Percentiles rank a stretch among this genome's conserved stretches.
phyloP scores from a whole-genome alignment of 2,797 vertebrate species.

The Parotocinclus haroldoi region DNA sequence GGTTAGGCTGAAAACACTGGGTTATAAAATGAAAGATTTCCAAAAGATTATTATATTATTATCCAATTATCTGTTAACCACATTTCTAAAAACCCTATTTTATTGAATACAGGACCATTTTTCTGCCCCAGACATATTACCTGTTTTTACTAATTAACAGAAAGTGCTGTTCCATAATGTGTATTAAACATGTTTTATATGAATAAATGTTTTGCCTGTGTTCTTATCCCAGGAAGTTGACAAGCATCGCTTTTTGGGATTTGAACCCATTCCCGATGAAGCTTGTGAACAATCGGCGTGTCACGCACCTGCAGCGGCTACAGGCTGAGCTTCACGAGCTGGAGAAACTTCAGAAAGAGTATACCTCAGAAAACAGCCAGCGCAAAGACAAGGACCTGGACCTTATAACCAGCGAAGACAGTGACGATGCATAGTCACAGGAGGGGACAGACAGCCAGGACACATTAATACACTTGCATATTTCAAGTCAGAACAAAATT shows the following conservation, averaged over 20 bases:
- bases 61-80: too few species aligned
- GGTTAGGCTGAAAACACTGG: too few species aligned
- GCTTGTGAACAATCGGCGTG: conserved; percentile 76
- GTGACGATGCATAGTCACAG: conserved; percentile 76
- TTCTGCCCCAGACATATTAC: too few species aligned
- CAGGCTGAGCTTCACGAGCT: conserved; percentile 79
- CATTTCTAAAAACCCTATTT: too few species aligned
- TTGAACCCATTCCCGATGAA: conserved; percentile 91
- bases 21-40: too few species aligned
- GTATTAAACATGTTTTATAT: neutral
- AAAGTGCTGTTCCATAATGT: too few species aligned
- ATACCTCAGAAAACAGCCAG: conserved; percentile 65
- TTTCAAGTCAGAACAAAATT: too few species aligned
- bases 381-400: conserved; percentile 63
- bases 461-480: too few species aligned
- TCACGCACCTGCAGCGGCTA: conserved; percentile 76
- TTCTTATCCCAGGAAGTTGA: conserved; percentile 74
- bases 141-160: too few species aligned
- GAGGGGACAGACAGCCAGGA: too few species aligned
- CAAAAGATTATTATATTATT: too few species aligned
- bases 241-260: conserved; percentile 82
- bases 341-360: conserved; percentile 78
- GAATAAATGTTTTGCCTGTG: neutral
- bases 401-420: conserved; percentile 76
- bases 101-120: too few species aligned